Evolutionary conservation across 2,888 invertebrate species (phyloP), one percentile per base, ranked within the genome.

Genomic region (Epirrita christyi): DNA sequence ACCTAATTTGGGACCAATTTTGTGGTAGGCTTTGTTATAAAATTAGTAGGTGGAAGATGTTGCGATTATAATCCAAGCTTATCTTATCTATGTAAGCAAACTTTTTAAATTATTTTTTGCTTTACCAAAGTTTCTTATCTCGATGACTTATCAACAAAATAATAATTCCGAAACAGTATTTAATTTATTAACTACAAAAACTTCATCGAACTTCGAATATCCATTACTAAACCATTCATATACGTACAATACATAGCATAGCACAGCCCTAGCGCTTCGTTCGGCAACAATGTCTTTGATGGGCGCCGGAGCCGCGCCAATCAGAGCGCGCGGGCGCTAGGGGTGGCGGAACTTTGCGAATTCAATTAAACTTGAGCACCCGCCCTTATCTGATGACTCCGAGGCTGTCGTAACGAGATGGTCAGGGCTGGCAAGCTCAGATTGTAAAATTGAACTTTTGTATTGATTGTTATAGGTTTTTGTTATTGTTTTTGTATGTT

Each of bases 321-420:
- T 90, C 88, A 88, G 77, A 76, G 80, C 74, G 73, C 74, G 57
- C 60, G 73, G 71, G 72, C 69, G 73, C 67, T 72, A 73, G 78
- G 84, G 86, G 88, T 88, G 83, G 86, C 87, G 84, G 86, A 90
- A 90, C 88, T 91, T 90, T 88, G 83, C 75, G 81, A 80, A 88
- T 90, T 90, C 91, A 91, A 91, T 91, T 91, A 90, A 91, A 91
- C 89, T 91, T 90, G 21, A 21, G 32, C 32, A 81, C 81, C 87
- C 85, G 77, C 86, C 82, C 84, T 89, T 88, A 89, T 91, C 91
- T 88, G 91, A 89, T 91, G 80, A 78, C 81, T 82, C 86, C 84
- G 83, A 88, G 85, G 78, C 73, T 83, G 77, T 78, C 88, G 88
- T 88, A 86, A 87, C 88, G 84, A 88, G 82, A 78, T 78, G 69